Evolutionary conservation across 2,113 vertebrate species (phyloP), one percentile per base, ranked within the genome.

Genomic region (Dipodomys stephensi): DNA sequence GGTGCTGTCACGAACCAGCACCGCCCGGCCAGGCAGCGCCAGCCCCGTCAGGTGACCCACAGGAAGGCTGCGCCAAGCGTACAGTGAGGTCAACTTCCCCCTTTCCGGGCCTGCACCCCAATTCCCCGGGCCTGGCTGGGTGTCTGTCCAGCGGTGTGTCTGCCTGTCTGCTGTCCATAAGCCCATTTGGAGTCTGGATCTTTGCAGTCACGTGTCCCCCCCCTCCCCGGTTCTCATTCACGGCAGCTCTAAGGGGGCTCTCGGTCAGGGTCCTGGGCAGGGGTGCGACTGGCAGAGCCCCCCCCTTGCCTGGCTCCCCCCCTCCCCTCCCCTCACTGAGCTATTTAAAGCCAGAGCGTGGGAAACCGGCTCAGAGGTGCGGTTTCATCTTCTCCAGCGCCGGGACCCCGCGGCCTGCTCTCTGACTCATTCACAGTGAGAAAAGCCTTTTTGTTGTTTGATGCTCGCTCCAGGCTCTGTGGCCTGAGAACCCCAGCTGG

Each of bases 311-410:
- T 80, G 86, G 84, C 82, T 72, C 64, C 25, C 32, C 15, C 13
- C 64, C 73, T 90, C 93, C 92, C 89, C 97, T 96, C 73, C 73
- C 90, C 96, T 92, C 28, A 2, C 83, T 73, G 96, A 90, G 92
- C 97, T 97, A 97, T 98, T 98, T 97, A 97, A 97, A 97, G 98
- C 79, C 35, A 87, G 72, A 6, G 96, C 98, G 98, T 98, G 98
- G 98, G 98, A 98, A 98, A 97, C 97, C 95, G 91, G 97, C 97
- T 97, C 98, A 97, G 98, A 97, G 97, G 91, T 98, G 98, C 78
- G 98, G 98, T 98, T 98, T 97, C 94, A 1, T 92, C 94, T 94
- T 95, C 87, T 94, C 12, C 64, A 87, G 91, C 71, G 23, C 85
- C 90, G 96, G 95, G 96, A 88, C 92, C 16, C 16, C n/a, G 97